A percentile compares a stretch with the other conserved stretches of the same genome.
phyloP scores from a whole-genome alignment of 1,140 invertebrate genomes.

The Zophobas atratus region DNA sequence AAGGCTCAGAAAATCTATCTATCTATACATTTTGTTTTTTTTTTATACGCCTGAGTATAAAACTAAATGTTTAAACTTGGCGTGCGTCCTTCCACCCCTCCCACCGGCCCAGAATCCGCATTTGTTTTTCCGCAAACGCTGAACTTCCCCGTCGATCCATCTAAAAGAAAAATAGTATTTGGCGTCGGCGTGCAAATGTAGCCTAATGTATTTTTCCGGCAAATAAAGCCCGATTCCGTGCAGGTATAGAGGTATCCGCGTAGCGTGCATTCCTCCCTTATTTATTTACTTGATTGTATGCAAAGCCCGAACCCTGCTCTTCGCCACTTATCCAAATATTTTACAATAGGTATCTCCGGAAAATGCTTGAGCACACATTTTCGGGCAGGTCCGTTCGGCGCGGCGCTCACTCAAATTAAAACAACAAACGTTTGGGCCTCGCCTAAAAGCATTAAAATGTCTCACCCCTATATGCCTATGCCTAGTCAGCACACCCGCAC shows the following conservation, averaged over 20 bases:
- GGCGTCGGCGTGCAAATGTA: neutral
- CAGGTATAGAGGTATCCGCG: neutral
- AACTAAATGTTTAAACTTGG: too few relatives aligned
- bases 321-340: slow-evolving; percentile 16
- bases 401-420: slow-evolving; percentile 7
- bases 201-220: slow-evolving; percentile 12
- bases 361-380: slow-evolving; percentile 16
- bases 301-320: neutral
- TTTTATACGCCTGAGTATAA: too few relatives aligned
- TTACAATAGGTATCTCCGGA: slow-evolving; percentile 10
- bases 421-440: slow-evolving; percentile 11
- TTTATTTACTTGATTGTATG: slow-evolving; percentile 15
- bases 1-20: too few relatives aligned
- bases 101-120: too few relatives aligned
- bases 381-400: slow-evolving; percentile 7
- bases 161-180: slow-evolving; percentile 8
- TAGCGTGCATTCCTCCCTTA: slow-evolving; percentile 2
- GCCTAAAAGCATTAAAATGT: slow-evolving; percentile 17
- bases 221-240: neutral
- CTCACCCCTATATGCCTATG: slow-evolving; percentile 5
- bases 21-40: too few relatives aligned
- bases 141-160: neutral
- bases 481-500: slow-evolving; percentile 5
- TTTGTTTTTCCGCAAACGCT: too few relatives aligned
- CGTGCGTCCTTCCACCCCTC: too few relatives aligned